Base-by-base conservation (phyloP, 2,797 vertebrate genomes). In the Microtus obscurus region DNA sequence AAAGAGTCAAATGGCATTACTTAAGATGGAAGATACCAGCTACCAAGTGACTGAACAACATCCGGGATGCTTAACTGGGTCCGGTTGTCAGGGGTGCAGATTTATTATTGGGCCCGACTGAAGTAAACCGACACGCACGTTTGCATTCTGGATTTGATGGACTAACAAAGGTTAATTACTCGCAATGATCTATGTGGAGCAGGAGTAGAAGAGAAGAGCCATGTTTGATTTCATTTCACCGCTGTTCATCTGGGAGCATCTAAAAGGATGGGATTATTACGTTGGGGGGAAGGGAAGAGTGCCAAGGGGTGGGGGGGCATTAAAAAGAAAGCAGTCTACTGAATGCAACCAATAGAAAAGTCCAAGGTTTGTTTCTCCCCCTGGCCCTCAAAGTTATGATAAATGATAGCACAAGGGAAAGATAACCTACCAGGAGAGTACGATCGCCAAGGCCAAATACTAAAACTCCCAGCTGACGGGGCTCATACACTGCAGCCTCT, bases 401-500 rank as follows among this genome's bases (percentile, higher is more conserved):
- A 99, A 99, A 99, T 99, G 99, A 99, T 99, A 99, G 99, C 98
- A 98, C 98, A 98, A 99, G 99, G 98, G 98, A 99, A 99, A 99
- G 99, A 99, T 99, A 99, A 99, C 99, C 99, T 99, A 99, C 98
- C 99, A 99, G 98, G 99, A 99, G 99, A 99, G 99, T 98, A 99
- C 98, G 99, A 99, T 99, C 99, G 99, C 99, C 98, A 98, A 99
- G 99, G 99, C 99, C 99, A 99, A 99, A 99, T 99, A 99, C 99
- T 99, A 98, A 98, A 99, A 99, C 99, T 99, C 99, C 99, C 99
- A 98, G 98, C 98, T 99, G 99, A 99, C 99, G 98, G 86, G 98
- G 99, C 99, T 99, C 98, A 98, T 98, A 99, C 99, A 99, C 99
- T 99, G 99, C 99, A 98, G 99, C 99, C 99, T 99, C 99, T 99